phyloP scores from a whole-genome alignment of 2,888 invertebrate species.

The Acrocera orbiculus region DNA sequence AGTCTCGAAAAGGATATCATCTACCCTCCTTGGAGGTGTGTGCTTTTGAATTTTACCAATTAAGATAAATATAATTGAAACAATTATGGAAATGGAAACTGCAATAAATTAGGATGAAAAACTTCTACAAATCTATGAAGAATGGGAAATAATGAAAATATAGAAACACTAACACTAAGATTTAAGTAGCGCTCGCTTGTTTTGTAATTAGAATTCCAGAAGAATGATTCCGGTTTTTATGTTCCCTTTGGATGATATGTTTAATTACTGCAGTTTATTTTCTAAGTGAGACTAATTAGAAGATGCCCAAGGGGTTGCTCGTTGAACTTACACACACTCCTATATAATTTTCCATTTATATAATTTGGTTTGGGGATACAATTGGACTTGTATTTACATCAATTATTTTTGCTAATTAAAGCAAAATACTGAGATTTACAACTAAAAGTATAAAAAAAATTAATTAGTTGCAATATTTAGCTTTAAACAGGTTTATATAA shows the following conservation, averaged over 20 bases:
- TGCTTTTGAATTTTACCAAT: too few species aligned
- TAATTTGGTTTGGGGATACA: neutral
- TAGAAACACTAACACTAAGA: too few species aligned
- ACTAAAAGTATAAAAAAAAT: too few species aligned
- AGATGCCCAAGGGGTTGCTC: slow-evolving; percentile 19
- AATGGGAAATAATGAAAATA: too few species aligned
- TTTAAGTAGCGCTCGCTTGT: slow-evolving; percentile 17
- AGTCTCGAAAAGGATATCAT: too few species aligned
- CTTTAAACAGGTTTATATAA: too few species aligned
- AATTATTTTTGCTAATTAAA: neutral
- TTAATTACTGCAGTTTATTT: slow-evolving; percentile 32
- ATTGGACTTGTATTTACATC: neutral
- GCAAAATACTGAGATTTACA: too few species aligned
- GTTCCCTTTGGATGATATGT: slow-evolving; percentile 16
- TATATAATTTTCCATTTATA: neutral
- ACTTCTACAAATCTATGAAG: too few species aligned
- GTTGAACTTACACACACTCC: neutral
- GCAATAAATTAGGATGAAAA: slow-evolving; percentile 6
- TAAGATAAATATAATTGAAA: slow-evolving; percentile 30
- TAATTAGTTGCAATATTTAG: too few species aligned
- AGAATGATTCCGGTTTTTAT: slow-evolving; percentile 16
- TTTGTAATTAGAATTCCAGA: slow-evolving; percentile 30
- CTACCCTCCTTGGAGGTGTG: too few species aligned
- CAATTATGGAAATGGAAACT: slow-evolving; percentile 31
- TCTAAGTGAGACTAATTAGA: slow-evolving; percentile 32